Evolutionary conservation across 1,140 invertebrate genomes (phyloP), one percentile per base, ranked within the genome.

Genomic region (Brachionus koreanus): DNA sequence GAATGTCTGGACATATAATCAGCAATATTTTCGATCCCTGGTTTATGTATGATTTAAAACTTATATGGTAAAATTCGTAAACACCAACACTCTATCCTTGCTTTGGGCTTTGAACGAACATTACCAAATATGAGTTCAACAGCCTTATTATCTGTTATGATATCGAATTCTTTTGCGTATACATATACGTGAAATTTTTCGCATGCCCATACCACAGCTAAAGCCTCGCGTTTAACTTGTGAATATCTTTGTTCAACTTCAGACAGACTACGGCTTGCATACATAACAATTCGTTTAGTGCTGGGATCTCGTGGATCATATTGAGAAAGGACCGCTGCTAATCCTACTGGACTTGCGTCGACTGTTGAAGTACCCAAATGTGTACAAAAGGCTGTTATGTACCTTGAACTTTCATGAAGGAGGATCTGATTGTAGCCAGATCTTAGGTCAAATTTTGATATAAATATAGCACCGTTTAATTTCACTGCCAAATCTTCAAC

Each of bases 311-410:
- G 3, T 10, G 63, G 63, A 43, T 63, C 19, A 1, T 82, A 74
- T 72, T 90, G 89, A 23, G 85, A 83, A 9, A 91, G 35, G 1
- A 91, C 88, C 0, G 88, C 89, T 13, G 88, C 88, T 4, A 90
- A 23, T 0, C 88, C 89, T 61, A 84, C 84, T 5, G 85, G 83
- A 29, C 84, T 86, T 12, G 89, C 83, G 49, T 84, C 82, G 2
- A 67, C 63, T 13, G 63, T 67, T 29, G 16, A 13, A 49, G n/a
- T n/a, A n/a, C 46, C 46, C 4, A 49, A 3, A 16, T 49, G 46
- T 3, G 46, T 49, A n/a, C 46, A 49, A 49, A 49, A 49, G 12
- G 46, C 46, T 1, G 46, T 49, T 0, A 49, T 49, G n/a, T 49
- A 49, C 5, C 46, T 5, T 1, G 46, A 49, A 1, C 12, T 2